Base-by-base conservation (phyloP, 2,888 invertebrate genomes). In the Cheilosia scutellata region DNA sequence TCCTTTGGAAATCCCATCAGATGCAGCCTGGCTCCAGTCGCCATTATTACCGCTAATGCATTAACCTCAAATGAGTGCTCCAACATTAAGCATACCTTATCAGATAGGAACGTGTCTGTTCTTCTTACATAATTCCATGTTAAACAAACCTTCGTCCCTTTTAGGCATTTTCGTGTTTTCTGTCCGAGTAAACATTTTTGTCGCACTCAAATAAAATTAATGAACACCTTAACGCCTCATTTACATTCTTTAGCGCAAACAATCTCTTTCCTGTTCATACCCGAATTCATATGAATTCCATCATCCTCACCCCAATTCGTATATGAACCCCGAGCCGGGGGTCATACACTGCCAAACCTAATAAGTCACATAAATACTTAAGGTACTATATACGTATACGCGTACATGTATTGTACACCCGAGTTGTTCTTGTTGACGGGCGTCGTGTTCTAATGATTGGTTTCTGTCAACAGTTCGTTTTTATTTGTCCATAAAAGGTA, bases 401-500 rank as follows among this genome's bases (percentile, higher is more conserved):
- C 27, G 51, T 33, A 55, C 9, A 33, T 55, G 62, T 55, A 20
- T 60, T 55, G 62, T 55, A 20, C 60, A 20, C 51, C 33, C 40
- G 58, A 11, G 68, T 58, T 66, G 42, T 29, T 58, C 47, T 65
- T 53, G 72, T 75, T 71, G 51, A 72, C 51, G 82, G 71, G 49
- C 86, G 68, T 68, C 86, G 68, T 68, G 72, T 86, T 82, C 76
- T 53, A 66, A 47, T 82, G 82, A 86, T 86, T 68, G 76, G 82
- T 86, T 77, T 86, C 66, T 82, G 86, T 86, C 86, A 86, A 86
- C 86, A 86, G 65, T 49, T 65, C 60, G 76, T 60, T 82, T 66
- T 86, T 82, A 82, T 86, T 82, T 86, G 84, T 82, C 82, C 75
- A 86, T 82, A 86, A 86, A 84, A 82, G 84, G 66, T 51, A 75